These are phyloP conservation scores for Agelastica alni DNA, from an alignment of 2,888 invertebrate species.

Conservation along the genomic window DNA sequence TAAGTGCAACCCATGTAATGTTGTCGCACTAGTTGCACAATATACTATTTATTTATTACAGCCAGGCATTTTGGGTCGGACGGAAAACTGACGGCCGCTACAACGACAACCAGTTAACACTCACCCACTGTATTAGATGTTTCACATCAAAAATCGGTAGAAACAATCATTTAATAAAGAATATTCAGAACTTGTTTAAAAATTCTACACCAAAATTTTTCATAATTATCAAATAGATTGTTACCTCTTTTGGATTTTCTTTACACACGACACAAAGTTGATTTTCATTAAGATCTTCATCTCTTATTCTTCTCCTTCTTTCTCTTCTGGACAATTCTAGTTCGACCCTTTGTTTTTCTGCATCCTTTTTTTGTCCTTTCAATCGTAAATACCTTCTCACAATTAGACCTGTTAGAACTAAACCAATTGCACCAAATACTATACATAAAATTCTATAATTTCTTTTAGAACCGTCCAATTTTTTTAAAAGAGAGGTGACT, in stretches of 20 bases:
- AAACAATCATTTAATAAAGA: too few species aligned
- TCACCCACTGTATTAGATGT: too few species aligned
- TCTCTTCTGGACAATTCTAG: slow-evolving; percentile 69
- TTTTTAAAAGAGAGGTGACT: slow-evolving; percentile 72
- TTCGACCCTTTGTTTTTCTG: slow-evolving; percentile 62
- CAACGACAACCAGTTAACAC: too few species aligned
- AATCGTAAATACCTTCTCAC: slow-evolving; percentile 59
- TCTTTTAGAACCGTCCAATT: slow-evolving; percentile 71
- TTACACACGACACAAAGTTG: slow-evolving; percentile 86
- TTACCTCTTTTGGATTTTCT: slow-evolving; percentile 79
- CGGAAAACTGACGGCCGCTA: too few species aligned
- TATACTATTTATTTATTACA: too few species aligned
- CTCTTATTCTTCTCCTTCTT: slow-evolving; percentile 68
- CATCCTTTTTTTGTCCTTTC: slow-evolving; percentile 62
- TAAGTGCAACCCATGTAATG: too few species aligned
- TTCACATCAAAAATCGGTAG: too few species aligned
- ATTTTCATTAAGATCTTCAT: slow-evolving; percentile 65
- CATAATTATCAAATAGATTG: too few species aligned
- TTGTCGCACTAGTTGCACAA: too few species aligned
- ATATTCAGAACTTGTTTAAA: too few species aligned
- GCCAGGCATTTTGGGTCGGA: too few species aligned
- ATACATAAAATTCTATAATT: slow-evolving; percentile 65
- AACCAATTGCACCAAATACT: slow-evolving; percentile 62
- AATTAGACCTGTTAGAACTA: slow-evolving; percentile 59
- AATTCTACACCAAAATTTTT: too few species aligned